Percentiles rank a stretch among this genome's conserved stretches.
Evolutionary conservation across 2,113 vertebrate species (phyloP).

Genomic region (Saccopteryx leptura): DNA sequence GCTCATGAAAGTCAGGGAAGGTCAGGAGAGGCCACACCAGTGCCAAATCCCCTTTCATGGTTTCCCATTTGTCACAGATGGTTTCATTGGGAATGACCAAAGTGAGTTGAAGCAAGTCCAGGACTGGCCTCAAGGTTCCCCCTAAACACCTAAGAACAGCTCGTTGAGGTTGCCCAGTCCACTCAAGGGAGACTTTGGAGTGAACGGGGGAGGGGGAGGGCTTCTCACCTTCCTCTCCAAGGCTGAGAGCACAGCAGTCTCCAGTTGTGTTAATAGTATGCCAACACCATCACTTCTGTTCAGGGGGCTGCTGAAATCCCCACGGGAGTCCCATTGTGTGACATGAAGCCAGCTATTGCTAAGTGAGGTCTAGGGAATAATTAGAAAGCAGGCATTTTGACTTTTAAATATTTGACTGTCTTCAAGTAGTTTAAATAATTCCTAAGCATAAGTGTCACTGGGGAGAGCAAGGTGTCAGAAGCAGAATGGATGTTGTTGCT

Average conservation of each 20-base stretch:
- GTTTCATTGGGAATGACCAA: slow-evolving; percentile 40
- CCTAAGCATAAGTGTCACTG: slow-evolving; percentile 57
- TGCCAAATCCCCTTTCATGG: neutral
- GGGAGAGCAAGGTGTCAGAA: slow-evolving; percentile 70
- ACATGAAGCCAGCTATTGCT: slow-evolving; percentile 69
- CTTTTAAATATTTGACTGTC: slow-evolving; percentile 77
- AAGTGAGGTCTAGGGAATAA: slow-evolving; percentile 69
- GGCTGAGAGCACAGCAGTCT: neutral
- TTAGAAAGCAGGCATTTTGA: slow-evolving; percentile 73
- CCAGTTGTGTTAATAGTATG: slow-evolving; percentile 30
- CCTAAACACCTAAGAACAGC: neutral
- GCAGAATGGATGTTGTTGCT: slow-evolving; percentile 77
- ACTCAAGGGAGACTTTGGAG: neutral
- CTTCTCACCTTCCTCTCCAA: neutral
- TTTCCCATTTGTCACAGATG: slow-evolving; percentile 17
- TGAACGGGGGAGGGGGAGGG: accelerated
- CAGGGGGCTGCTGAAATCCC: slow-evolving; percentile 32
- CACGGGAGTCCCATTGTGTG: slow-evolving; percentile 58
- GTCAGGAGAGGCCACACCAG: neutral
- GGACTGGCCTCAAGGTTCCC: neutral
- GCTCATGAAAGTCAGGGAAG: neutral
- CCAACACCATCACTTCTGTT: neutral
- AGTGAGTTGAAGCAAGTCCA: slow-evolving; percentile 21
- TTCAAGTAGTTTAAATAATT: slow-evolving; percentile 78
- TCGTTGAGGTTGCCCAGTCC: neutral